Base-by-base conservation (phyloP, 1,140 invertebrate species). In the Paralvinella palmiformis region DNA sequence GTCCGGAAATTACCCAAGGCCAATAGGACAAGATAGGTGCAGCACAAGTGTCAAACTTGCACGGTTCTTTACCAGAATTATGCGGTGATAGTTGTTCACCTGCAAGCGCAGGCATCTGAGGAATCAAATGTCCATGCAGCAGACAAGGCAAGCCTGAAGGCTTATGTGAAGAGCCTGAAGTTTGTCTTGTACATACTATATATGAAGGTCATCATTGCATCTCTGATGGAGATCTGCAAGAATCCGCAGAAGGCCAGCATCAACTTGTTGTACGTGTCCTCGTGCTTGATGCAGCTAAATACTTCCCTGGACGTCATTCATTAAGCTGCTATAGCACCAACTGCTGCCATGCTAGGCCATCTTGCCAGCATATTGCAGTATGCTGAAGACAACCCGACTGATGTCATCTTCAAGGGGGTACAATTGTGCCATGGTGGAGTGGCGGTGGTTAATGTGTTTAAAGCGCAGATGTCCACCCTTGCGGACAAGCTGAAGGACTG, bases 341-440 rank as follows among this genome's bases (percentile, higher is more conserved):
- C 48, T 52, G 37, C 37, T 44, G 37, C 37, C 37, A n/a, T 44
- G n/a, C 37, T 44, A 15, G 37, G 37, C 37, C 37, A 13, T n/a
- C 37, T 1, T 44, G 13, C 37, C n/a, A 44, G 48, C 48, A 29
- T 52, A 52, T 29, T 52, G 48, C 48, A n/a, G 17, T 2, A 52
- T 22, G 48, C 48, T 52, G 48, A 52, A 52, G 48, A 52, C 48
- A 52, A 20, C 48, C 48, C 48, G 17, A 52, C 48, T 52, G 48
- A 22, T 7, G 48, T 52, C 48, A 52, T 22, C 3, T 52, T 52
- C 20, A 52, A 52, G 48, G 48, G 48, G 24, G 48, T 13, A 22
- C 48, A 0, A 15, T 15, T n/a, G 48, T 52, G 17, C 17, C 37
- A 44, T 0, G 37, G 37, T 44, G 37, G 37, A 44, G 37, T 44